phyloP scores from a whole-genome alignment of 2,113 vertebrate genomes.

The Carassius carassius region DNA sequence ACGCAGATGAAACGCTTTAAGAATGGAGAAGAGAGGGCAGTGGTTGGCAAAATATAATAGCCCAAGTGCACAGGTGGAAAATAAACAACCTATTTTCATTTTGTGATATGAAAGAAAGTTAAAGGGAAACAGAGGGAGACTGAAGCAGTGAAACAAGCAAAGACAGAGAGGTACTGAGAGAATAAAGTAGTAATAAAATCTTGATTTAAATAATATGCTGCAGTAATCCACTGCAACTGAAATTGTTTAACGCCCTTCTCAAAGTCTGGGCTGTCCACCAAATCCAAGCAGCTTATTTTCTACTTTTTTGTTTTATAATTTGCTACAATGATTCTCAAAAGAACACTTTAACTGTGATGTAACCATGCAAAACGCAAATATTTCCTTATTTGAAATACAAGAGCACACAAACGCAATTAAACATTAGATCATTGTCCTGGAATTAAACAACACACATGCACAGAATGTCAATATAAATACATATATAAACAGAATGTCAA shows the following conservation, averaged over 20 bases:
- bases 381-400: background rate
- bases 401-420: background rate
- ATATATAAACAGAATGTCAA: too few relatives aligned
- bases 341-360: background rate
- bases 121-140: background rate
- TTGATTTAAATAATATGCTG: constrained; percentile 1
- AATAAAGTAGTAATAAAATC: background rate
- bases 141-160: background rate
- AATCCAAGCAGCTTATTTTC: background rate
- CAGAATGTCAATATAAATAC: too few relatives aligned
- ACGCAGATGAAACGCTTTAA: constrained; percentile 3
- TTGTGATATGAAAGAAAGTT: background rate
- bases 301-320: background rate
- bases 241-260: background rate
- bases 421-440: background rate
- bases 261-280: background rate
- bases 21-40: background rate
- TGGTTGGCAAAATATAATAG: constrained; percentile 15
- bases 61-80: constrained; percentile 18
- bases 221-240: constrained; percentile 12
- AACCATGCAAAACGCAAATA: background rate
- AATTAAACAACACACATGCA: background rate
- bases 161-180: background rate
- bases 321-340: background rate
- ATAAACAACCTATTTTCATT: constrained; percentile 25